Evolutionary conservation across 2,113 vertebrate genomes (phyloP), one percentile per base, ranked within the genome.

Genomic region (Pipa parva): DNA sequence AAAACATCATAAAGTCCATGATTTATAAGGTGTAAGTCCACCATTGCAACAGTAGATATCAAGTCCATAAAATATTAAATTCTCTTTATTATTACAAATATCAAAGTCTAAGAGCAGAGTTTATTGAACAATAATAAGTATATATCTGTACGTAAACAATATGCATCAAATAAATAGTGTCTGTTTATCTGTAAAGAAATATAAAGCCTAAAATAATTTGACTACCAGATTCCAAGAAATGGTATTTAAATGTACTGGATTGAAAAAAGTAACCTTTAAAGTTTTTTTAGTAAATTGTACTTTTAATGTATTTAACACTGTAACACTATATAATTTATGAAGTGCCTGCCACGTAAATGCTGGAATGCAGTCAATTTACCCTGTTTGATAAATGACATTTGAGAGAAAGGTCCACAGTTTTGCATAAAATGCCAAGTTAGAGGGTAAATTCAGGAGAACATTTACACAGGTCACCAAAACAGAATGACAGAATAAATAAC

Each of bases 401-500:
- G 57, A 54, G 36, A 61, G 25, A 54, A 61, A 70, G 66, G 48
- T 60, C 61, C 58, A 54, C 27, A 54, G 13, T 70, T 70, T 52
- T 60, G 66, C 66, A 69, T 69, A 60, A 69, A 37, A 57, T 70
- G 66, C 66, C 66, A 70, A 70, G 57, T 70, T 61, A 24, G 66
- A 70, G 57, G 58, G 57, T 70, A 61, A 70, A 70, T 70, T 52
- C 31, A 39, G 57, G 18, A 25, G 36, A 28, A 61, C 57, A 70
- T 61, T 59, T 70, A 70, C 58, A 70, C 56, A 70, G 66, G 66
- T 70, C 66, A 70, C 31, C 39, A 20, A 51, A 37, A 70, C 18
- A 24, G 22, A 51, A 70, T 70, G 66, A 70, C 57, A 70, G 66
- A 61, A 70, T 70, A 70, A 70, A 70, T 70, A 70, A 61, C 56